These are phyloP conservation scores for Tethea ocularis DNA, from an alignment of 2,888 invertebrate genomes.

Conservation along the genomic window DNA sequence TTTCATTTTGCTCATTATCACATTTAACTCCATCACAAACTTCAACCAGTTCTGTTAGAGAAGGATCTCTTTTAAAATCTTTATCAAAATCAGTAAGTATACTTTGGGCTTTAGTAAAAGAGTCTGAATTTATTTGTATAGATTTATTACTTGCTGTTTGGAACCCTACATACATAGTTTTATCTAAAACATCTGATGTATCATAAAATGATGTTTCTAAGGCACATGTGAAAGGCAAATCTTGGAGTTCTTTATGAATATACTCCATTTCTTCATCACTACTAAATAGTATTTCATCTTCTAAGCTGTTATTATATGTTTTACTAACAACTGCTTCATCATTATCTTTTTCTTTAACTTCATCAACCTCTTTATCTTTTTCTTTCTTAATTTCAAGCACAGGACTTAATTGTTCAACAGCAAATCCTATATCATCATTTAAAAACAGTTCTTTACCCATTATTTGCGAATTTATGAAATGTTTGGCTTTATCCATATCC, in stretches of 20 bases:
- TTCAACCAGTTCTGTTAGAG: conserved; percentile 51
- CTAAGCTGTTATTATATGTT: conserved; percentile 29
- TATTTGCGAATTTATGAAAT: conserved; percentile 65
- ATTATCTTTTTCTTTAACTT: conserved; percentile 11
- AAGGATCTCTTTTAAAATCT: conserved; percentile 28
- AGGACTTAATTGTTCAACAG: conserved; percentile 29
- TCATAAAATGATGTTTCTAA: conserved; percentile 61
- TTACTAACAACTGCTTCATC: conserved; percentile 14
- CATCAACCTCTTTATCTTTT: background rate
- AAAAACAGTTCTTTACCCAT: conserved; percentile 47
- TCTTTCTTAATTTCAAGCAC: conserved; percentile 30
- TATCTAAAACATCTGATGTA: conserved; percentile 50
- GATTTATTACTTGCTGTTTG: conserved; percentile 74
- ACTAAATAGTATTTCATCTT: conserved; percentile 71
- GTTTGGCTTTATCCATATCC: conserved; percentile 49
- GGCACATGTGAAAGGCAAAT: conserved; percentile 65
- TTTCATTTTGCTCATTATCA: conserved; percentile 9
- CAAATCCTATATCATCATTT: conserved; percentile 30
- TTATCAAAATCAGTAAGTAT: conserved; percentile 45
- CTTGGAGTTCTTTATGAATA: conserved; percentile 41
- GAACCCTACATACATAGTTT: conserved; percentile 71
- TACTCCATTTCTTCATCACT: conserved; percentile 69
- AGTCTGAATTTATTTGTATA: conserved; percentile 60
- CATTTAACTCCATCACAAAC: conserved; percentile 31
- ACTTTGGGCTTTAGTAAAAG: conserved; percentile 61